Evolutionary conservation across 2,797 vertebrate species (phyloP).

Genomic region (Sorex maritimensis): DNA sequence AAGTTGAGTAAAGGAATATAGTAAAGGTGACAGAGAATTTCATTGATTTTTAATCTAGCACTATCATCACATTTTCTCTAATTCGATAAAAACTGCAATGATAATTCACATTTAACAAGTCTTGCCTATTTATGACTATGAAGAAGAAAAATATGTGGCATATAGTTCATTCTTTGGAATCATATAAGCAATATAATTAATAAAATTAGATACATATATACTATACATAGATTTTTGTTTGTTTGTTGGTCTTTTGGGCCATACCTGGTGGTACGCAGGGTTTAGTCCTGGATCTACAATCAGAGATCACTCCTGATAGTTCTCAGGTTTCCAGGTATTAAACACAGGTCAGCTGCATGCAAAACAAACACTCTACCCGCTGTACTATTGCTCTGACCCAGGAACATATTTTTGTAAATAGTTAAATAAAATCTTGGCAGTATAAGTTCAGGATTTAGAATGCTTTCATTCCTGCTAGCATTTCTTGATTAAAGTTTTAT

Average conservation of each 20-base stretch:
- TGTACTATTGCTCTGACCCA: not conserved
- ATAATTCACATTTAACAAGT: not conserved
- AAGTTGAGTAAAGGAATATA: not conserved
- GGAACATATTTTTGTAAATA: not conserved
- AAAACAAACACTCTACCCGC: too few relatives aligned
- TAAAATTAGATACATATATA: not conserved
- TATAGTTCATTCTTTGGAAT: not conserved
- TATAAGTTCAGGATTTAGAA: not conserved
- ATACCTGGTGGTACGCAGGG: too few relatives aligned
- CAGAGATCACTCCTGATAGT: too few relatives aligned
- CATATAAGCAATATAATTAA: conserved; percentile 20
- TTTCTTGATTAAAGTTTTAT: not conserved
- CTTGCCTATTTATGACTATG: not conserved
- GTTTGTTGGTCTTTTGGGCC: too few relatives aligned
- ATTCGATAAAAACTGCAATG: not conserved
- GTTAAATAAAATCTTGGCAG: not conserved
- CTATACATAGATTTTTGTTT: not conserved
- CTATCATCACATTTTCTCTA: not conserved
- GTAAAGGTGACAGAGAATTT: too few relatives aligned
- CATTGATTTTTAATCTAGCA: too few relatives aligned
- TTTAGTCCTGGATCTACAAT: too few relatives aligned
- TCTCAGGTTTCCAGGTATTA: too few relatives aligned
- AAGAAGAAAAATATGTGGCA: not conserved
- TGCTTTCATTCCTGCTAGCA: not conserved
- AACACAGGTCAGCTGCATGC: too few relatives aligned